These are phyloP conservation scores for Gavialis gangeticus DNA, from an alignment of 2,113 vertebrate species.

Conservation along the genomic window DNA sequence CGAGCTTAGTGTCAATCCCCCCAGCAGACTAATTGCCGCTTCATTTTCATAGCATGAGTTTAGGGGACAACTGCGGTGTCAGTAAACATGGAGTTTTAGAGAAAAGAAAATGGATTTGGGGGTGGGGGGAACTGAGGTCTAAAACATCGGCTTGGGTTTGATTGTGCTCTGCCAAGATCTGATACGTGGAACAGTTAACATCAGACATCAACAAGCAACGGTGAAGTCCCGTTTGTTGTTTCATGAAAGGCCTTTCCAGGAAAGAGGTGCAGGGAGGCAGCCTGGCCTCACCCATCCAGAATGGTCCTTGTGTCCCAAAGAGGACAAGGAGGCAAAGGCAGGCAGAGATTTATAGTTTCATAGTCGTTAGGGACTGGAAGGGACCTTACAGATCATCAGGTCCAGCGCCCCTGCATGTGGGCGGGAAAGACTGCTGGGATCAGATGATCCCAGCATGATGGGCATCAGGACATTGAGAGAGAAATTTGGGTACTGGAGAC, in stretches of 20 bases:
- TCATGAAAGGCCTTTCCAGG: neutral
- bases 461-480: neutral
- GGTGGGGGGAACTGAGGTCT: neutral
- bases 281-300: neutral
- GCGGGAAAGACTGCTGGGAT: too few species aligned
- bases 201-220: neutral
- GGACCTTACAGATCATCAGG: too few species aligned
- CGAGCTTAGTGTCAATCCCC: neutral
- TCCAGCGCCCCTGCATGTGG: too few species aligned
- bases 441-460: too few species aligned
- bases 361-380: too few species aligned
- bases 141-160: neutral
- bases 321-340: neutral
- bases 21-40: neutral
- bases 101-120: neutral
- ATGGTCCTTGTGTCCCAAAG: neutral
- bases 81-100: neutral
- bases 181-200: neutral
- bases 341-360: neutral
- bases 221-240: neutral
- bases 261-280: neutral
- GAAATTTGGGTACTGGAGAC: neutral
- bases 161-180: neutral
- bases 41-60: neutral
- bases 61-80: neutral